Conservation (phyloP, 2,113 vertebrate genomes). For the Catagonus wagneri region DNA sequence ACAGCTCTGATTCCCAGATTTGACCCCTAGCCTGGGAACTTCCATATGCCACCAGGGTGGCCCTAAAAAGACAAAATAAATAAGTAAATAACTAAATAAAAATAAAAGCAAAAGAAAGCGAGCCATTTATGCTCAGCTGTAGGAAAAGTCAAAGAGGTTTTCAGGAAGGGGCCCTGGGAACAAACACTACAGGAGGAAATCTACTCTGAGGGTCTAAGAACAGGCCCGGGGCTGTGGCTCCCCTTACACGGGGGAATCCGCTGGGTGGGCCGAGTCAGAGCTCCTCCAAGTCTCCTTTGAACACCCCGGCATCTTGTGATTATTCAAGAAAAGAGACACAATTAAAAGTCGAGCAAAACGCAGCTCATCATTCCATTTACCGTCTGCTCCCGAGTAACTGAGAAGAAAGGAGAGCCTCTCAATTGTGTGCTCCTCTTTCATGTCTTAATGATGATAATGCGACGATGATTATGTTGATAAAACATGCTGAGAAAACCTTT, state of each 20-base stretch:
- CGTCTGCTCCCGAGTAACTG: neutral
- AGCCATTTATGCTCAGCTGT: neutral
- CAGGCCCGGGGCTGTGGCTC: too few species aligned
- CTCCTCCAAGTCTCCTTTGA: neutral
- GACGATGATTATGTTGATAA: slow-evolving; percentile 70
- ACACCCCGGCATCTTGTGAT: neutral
- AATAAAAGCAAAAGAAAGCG: neutral
- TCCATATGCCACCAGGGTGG: too few species aligned
- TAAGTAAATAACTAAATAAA: too few species aligned
- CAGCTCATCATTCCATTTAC: neutral
- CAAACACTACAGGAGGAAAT: neutral
- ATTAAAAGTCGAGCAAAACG: neutral
- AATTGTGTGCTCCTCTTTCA: neutral
- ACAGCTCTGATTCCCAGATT: too few species aligned
- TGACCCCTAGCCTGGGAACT: too few species aligned
- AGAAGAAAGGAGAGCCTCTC: neutral
- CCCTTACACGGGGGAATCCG: neutral
- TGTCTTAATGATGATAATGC: slow-evolving; percentile 58
- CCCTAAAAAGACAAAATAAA: too few species aligned
- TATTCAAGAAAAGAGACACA: neutral
- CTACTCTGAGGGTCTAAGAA: neutral
- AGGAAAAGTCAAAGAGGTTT: neutral
- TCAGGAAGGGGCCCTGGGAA: neutral
- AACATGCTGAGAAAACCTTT: slow-evolving; percentile 53
- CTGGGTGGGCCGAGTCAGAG: accelerated